Evolutionary conservation across 2,113 vertebrate species (phyloP).

Genomic region (Condylura cristata): DNA sequence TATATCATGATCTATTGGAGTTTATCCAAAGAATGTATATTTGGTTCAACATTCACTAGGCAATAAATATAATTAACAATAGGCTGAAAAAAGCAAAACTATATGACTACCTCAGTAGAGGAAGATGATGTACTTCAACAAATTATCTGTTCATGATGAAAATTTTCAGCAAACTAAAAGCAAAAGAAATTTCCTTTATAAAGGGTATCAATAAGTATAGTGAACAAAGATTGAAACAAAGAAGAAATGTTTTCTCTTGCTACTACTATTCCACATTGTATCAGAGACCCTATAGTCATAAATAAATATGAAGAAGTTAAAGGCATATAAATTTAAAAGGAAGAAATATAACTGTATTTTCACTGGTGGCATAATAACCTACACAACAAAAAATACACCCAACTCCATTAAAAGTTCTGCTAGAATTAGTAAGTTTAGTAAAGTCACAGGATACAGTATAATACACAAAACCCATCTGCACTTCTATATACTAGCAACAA

Average conservation of each 20-base stretch:
- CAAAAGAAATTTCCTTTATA: background rate
- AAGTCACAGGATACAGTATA: background rate
- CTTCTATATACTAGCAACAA: background rate
- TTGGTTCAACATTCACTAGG: background rate
- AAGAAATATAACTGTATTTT: background rate
- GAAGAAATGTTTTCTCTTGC: background rate
- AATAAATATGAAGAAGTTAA: background rate
- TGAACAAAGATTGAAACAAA: background rate
- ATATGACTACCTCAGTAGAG: background rate
- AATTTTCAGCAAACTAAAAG: background rate
- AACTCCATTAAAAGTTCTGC: background rate
- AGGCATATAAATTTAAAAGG: background rate
- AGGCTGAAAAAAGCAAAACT: background rate
- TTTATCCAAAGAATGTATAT: background rate
- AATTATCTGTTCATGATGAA: background rate
- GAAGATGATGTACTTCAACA: background rate
- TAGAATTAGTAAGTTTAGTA: background rate
- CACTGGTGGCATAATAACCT: background rate
- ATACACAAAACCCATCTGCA: background rate
- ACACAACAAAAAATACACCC: background rate
- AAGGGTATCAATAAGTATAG: background rate
- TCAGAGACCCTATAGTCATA: background rate
- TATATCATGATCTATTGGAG: background rate
- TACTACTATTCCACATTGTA: background rate
- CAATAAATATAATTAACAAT: background rate